These are phyloP conservation scores for Brevimyrus niger DNA, from an alignment of 2,113 vertebrate species.

Conservation along the genomic window DNA sequence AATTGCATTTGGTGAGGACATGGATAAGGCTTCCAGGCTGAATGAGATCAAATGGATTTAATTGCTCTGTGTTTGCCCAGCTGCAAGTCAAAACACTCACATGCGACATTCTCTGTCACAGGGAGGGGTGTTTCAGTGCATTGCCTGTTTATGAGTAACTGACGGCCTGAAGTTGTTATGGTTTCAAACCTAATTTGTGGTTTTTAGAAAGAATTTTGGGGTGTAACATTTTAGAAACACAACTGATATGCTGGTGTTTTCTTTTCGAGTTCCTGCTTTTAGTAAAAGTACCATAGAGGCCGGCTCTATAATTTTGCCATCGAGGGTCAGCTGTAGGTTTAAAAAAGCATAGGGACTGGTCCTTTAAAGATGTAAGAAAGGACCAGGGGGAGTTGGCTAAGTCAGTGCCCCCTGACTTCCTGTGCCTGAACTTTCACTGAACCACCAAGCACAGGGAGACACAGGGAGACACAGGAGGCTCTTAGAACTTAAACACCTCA, in stretches of 20 bases:
- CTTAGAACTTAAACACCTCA: constrained; percentile 16
- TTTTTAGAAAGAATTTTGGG: constrained; percentile 19
- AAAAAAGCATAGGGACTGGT: background rate
- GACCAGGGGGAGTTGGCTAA: constrained; percentile 29
- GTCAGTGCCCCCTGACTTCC: constrained; percentile 33
- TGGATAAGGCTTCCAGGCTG: background rate
- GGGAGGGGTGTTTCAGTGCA: background rate
- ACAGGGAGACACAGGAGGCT: background rate
- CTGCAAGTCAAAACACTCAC: background rate
- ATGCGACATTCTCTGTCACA: background rate
- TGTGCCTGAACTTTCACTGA: constrained; percentile 28
- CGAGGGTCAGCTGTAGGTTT: constrained; percentile 13
- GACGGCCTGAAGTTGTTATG: constrained; percentile 9
- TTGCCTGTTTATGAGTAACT: constrained; percentile 10
- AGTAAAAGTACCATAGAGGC: constrained; percentile 35
- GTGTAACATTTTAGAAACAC: constrained; percentile 23
- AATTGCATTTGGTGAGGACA: background rate
- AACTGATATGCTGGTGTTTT: constrained; percentile 28
- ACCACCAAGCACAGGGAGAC: constrained; percentile 25
- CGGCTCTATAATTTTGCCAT: constrained; percentile 25
- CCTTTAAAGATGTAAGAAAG: constrained; percentile 31
- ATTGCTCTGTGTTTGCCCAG: background rate
- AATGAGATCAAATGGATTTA: background rate
- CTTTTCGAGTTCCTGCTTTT: constrained; percentile 29
- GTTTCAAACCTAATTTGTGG: constrained; percentile 24